phyloP scores from a whole-genome alignment of 2,113 vertebrate species.

The Herpetotheres cachinnans region DNA sequence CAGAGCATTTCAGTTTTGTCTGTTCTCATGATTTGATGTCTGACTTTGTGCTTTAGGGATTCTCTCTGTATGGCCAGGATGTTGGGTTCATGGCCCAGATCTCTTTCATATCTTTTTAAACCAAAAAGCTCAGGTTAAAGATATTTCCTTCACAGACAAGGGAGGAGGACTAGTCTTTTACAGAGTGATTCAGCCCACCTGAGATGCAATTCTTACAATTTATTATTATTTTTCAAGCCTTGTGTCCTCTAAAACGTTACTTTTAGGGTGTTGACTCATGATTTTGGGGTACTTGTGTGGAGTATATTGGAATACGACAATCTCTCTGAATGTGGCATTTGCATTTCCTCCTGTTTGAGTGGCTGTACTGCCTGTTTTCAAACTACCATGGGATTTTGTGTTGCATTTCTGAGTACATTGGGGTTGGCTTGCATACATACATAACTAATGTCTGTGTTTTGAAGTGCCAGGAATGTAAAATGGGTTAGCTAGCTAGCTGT shows the following conservation, averaged over 20 bases:
- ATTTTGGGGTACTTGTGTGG: not conserved
- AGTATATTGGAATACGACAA: not conserved
- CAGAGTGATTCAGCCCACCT: not conserved
- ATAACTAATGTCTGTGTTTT: slow-evolving; percentile 38
- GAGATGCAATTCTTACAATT: not conserved
- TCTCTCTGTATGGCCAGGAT: not conserved
- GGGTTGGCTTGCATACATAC: not conserved
- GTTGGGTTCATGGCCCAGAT: not conserved
- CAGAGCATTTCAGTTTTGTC: not conserved
- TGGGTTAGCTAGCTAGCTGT: not conserved
- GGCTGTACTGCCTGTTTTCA: not conserved
- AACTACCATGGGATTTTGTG: slow-evolving; percentile 1
- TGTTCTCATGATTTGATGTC: not conserved
- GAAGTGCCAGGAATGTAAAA: slow-evolving; percentile 35
- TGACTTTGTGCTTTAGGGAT: not conserved
- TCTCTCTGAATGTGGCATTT: not conserved
- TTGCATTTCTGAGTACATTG: not conserved
- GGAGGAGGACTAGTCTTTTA: not conserved
- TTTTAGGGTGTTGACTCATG: not conserved
- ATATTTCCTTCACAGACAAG: not conserved
- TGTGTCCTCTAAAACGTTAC: not conserved
- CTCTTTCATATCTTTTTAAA: not conserved
- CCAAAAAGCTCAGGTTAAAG: not conserved
- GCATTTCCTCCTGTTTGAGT: not conserved
- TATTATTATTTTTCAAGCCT: not conserved